Percentiles rank a stretch among this genome's conserved stretches.
These are phyloP conservation scores for Mayetiola destructor DNA, from an alignment of 2,888 invertebrate genomes.

Conservation along the genomic window DNA sequence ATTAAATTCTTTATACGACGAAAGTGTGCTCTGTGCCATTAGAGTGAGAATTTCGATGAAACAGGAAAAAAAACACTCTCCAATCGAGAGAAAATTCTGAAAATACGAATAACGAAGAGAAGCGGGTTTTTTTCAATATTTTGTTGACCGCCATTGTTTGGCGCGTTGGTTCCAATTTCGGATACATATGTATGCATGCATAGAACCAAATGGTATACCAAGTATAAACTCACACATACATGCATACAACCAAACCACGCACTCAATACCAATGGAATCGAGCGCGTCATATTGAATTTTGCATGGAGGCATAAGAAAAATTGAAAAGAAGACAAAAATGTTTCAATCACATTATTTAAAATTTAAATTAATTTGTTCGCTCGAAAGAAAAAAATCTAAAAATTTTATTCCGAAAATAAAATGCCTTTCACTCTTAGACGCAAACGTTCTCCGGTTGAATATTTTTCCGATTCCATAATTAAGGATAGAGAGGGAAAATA, in stretches of 20 bases:
- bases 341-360: neutral
- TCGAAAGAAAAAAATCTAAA: neutral
- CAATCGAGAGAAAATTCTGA: no score
- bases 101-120: slow-evolving; percentile 8
- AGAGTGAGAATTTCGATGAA: no score
- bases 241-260: neutral
- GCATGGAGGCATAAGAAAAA: neutral
- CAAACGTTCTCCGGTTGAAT: neutral
- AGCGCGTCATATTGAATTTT: slow-evolving; percentile 12
- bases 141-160: slow-evolving; percentile 7
- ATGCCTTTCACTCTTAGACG: no score
- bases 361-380: neutral
- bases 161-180: neutral
- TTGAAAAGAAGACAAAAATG: neutral
- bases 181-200: neutral
- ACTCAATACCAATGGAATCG: neutral
- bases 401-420: neutral
- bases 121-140: slow-evolving; percentile 3
- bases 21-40: neutral
- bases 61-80: no score
- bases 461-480: neutral
- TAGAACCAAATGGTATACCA: no score
- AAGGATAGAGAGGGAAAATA: neutral
- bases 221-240: neutral
- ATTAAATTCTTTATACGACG: slow-evolving; percentile 9